phyloP scores from a whole-genome alignment of 2,888 invertebrate species.

The Nemapogon koenigi region DNA sequence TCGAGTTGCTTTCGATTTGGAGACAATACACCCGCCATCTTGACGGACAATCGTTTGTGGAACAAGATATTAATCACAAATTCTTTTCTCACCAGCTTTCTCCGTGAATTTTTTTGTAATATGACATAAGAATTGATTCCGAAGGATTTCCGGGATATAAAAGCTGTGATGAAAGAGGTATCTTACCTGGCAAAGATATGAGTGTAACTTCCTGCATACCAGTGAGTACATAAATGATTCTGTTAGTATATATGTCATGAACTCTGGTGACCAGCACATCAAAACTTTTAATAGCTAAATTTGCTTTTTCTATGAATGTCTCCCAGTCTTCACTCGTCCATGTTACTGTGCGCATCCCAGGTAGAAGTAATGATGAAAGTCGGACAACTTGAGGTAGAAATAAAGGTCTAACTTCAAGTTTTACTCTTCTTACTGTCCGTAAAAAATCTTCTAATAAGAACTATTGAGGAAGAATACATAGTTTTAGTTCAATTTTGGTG shows the following conservation, averaged over 20 bases:
- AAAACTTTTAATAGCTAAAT: conserved; percentile 80
- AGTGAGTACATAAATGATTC: conserved; percentile 85
- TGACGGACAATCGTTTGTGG: too few species aligned
- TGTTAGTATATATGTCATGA: conserved; percentile 89
- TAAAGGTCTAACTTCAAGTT: conserved; percentile 87
- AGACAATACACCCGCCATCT: too few species aligned
- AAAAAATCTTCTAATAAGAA: conserved; percentile 80
- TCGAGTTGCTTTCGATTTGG: too few species aligned
- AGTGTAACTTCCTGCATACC: conserved; percentile 88
- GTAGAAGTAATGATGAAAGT: conserved; percentile 81
- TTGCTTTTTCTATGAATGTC: conserved; percentile 76
- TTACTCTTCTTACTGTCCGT: conserved; percentile 75
- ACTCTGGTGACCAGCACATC: conserved; percentile 78
- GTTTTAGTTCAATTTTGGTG: too few species aligned
- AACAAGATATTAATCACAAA: too few species aligned
- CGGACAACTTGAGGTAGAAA: conserved; percentile 87
- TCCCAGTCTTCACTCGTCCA: conserved; percentile 90
- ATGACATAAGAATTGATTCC: too few species aligned
- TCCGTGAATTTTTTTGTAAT: too few species aligned
- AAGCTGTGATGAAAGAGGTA: too few species aligned
- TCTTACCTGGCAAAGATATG: conserved; percentile 74
- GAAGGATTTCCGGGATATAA: too few species aligned
- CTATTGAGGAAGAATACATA: conserved; percentile 52
- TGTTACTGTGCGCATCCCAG: conserved; percentile 79
- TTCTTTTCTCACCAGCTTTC: too few species aligned